phyloP scores from a whole-genome alignment of 2,113 vertebrate genomes.

The Ginglymostoma cirratum region DNA sequence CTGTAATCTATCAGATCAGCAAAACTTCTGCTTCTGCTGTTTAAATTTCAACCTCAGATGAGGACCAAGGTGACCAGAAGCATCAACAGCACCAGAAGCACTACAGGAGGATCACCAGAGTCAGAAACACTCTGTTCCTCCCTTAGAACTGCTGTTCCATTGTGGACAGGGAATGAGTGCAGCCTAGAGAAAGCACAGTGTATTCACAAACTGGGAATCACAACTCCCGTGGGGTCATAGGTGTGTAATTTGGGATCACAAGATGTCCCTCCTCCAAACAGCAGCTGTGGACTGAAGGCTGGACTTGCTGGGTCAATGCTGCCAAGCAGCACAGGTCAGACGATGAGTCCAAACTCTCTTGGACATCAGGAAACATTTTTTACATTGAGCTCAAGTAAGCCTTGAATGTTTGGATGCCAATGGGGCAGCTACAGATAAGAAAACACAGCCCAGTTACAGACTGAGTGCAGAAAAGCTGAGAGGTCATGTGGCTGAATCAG shows the following conservation, averaged over 20 bases:
- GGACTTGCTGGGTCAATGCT: not conserved
- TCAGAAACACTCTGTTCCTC: not conserved
- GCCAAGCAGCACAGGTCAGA: not conserved
- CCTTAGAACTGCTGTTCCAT: not conserved
- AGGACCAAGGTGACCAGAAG: not conserved
- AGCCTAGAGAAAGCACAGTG: not conserved
- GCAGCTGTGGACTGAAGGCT: not conserved
- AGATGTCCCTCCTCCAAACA: not conserved
- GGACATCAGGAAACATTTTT: not conserved
- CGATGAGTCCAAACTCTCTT: not conserved
- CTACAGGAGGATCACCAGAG: not conserved
- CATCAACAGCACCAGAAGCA: not conserved
- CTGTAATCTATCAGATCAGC: not conserved
- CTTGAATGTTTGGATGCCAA: too few species aligned
- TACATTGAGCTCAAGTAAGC: not conserved
- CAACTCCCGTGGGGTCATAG: not conserved
- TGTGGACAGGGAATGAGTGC: not conserved
- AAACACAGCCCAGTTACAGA: not conserved
- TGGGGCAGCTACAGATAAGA: not conserved
- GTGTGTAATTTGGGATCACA: too few species aligned
- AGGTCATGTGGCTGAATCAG: not conserved
- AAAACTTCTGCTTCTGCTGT: not conserved
- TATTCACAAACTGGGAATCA: not conserved
- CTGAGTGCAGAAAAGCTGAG: not conserved
- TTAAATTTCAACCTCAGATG: not conserved